Percentiles rank a stretch among this genome's conserved stretches.
phyloP scores from a whole-genome alignment of 2,113 vertebrate species.

The Ophthalmolycus amberensis region DNA sequence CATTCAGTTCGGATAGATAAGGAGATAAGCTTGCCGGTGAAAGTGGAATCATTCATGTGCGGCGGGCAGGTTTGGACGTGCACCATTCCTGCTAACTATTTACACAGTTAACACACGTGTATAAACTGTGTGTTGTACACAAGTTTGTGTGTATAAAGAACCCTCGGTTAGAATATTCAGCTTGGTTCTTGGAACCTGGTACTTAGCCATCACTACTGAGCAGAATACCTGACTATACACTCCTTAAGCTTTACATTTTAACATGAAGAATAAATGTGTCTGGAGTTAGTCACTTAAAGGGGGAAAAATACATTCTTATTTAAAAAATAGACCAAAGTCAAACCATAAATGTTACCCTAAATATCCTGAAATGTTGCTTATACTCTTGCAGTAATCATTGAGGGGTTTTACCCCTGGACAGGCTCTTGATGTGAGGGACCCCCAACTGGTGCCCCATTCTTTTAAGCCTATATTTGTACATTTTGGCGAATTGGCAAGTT shows the following conservation, averaged over 20 bases:
- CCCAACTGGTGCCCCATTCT: neutral
- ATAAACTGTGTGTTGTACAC: slow-evolving; percentile 45
- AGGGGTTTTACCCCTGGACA: neutral
- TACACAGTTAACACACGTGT: slow-evolving; percentile 63
- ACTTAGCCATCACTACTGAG: neutral
- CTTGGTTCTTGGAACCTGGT: slow-evolving; percentile 1
- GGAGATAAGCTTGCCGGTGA: slow-evolving; percentile 36
- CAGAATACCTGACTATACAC: neutral
- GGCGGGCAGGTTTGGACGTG: slow-evolving; percentile 59
- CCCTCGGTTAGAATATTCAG: slow-evolving; percentile 3
- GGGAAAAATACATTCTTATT: too few relatives aligned
- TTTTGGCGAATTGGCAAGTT: neutral
- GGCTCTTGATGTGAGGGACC: neutral
- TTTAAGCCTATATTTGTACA: neutral
- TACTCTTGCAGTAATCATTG: neutral
- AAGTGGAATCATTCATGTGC: slow-evolving; percentile 50
- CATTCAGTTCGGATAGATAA: slow-evolving; percentile 38
- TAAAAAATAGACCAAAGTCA: neutral
- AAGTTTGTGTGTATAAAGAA: slow-evolving; percentile 39
- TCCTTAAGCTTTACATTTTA: neutral
- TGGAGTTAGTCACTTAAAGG: neutral
- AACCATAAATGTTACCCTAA: neutral
- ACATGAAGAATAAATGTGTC: neutral
- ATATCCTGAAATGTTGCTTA: neutral
- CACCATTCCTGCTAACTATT: slow-evolving; percentile 62